Conservation (phyloP, 2,888 invertebrate genomes). For the Clunio marinus region DNA sequence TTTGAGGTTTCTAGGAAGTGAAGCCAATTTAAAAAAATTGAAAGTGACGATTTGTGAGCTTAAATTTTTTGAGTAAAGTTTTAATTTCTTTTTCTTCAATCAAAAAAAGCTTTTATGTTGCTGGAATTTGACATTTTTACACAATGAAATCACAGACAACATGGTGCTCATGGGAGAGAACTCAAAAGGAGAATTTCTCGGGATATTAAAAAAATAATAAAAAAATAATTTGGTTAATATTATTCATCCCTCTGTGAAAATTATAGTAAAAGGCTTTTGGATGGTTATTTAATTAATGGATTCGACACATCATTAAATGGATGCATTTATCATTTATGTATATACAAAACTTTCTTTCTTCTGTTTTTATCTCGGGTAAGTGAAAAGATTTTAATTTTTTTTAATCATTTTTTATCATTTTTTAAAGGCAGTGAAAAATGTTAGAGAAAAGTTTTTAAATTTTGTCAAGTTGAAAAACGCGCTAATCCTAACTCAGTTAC, state of each 20-base stretch:
- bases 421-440: conserved; percentile 10
- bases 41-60: neutral
- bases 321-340: neutral
- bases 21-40: neutral
- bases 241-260: neutral
- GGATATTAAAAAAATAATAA: neutral
- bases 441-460: too few relatives aligned
- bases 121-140: neutral
- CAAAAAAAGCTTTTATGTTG: neutral
- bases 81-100: neutral
- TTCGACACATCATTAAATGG: neutral
- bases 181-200: neutral
- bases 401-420: too few relatives aligned
- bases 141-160: conserved; percentile 1
- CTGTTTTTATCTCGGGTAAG: neutral
- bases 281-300: neutral
- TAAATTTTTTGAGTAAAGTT: too few relatives aligned
- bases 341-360: too few relatives aligned
- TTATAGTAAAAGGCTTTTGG: neutral
- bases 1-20: neutral
- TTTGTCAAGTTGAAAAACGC: neutral
- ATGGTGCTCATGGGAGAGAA: neutral
- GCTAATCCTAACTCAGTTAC: neutral
- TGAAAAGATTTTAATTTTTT: neutral
- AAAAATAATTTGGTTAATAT: too few relatives aligned